These are phyloP conservation scores for Neodontobutis hainanensis DNA, from an alignment of 2,113 vertebrate species.

Conservation along the genomic window DNA sequence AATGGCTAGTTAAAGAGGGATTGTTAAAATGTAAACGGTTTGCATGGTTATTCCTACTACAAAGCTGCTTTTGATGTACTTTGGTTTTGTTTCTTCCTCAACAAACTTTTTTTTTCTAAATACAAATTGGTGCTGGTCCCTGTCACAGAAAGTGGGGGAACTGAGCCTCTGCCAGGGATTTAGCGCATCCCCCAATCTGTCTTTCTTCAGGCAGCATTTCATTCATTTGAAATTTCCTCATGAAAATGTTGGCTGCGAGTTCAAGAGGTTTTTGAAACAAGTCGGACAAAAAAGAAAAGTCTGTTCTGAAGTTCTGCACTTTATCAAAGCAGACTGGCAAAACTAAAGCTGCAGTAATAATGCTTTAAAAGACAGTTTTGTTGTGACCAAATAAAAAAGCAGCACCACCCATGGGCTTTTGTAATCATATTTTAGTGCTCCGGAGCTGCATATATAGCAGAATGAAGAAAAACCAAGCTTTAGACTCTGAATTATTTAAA, in stretches of 20 bases:
- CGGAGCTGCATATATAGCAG: constrained; percentile 7
- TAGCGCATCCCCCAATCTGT: constrained; percentile 57
- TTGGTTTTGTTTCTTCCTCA: constrained; percentile 30
- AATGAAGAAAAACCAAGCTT: constrained; percentile 14
- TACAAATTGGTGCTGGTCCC: constrained; percentile 51
- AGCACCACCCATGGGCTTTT: constrained; percentile 35
- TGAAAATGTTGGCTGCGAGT: constrained; percentile 53
- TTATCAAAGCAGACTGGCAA: constrained; percentile 53
- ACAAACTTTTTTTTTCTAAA: constrained; percentile 46
- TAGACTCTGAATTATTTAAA: constrained; percentile 53
- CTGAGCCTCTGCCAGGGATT: constrained; percentile 60
- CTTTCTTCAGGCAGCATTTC: constrained; percentile 58
- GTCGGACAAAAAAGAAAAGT: constrained; percentile 37
- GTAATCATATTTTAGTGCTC: constrained; percentile 43
- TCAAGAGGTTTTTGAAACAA: constrained; percentile 60
- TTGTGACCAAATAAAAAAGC: constrained; percentile 46
- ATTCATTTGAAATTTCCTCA: constrained; percentile 63
- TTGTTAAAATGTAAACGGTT: constrained; percentile 28
- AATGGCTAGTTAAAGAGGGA: constrained; percentile 38
- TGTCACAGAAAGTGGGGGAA: constrained; percentile 45
- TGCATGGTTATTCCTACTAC: constrained; percentile 42
- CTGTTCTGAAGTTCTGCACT: constrained; percentile 49
- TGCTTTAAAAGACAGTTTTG: constrained; percentile 37
- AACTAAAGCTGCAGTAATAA: constrained; percentile 46
- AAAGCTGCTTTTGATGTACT: constrained; percentile 6